Evolutionary conservation across 2,888 invertebrate genomes (phyloP).

Genomic region (Rhagium mordax): DNA sequence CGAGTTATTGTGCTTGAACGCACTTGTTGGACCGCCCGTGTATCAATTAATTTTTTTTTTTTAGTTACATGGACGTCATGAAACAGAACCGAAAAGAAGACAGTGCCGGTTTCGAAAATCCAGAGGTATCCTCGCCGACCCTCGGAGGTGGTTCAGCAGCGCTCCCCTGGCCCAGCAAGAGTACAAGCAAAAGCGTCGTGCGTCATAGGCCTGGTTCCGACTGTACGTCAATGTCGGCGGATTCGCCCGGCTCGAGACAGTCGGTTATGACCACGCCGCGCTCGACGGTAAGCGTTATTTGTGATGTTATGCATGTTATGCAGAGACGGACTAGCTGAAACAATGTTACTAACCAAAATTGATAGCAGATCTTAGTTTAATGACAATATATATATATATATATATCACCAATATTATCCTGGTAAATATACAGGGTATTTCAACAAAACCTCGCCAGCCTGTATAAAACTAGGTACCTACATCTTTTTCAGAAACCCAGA

Average conservation of each 20-base stretch:
- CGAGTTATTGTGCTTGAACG: no score
- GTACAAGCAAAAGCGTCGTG: constrained; percentile 61
- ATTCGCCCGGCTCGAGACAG: constrained; percentile 77
- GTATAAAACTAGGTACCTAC: no score
- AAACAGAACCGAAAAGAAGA: constrained; percentile 73
- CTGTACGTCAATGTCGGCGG: constrained; percentile 79
- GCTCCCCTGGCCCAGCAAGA: constrained; percentile 60
- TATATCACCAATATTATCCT: no score
- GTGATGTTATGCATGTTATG: neutral
- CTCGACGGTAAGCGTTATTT: constrained; percentile 39
- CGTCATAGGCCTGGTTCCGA: constrained; percentile 72
- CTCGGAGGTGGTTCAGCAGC: constrained; percentile 39
- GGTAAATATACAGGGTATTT: no score
- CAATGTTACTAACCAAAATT: neutral
- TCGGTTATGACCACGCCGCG: constrained; percentile 67
- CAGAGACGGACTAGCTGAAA: neutral
- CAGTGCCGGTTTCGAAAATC: constrained; percentile 34
- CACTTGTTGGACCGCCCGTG: no score
- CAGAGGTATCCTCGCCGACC: constrained; percentile 34
- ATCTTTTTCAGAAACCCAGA: constrained; percentile 65
- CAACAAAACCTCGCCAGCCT: no score
- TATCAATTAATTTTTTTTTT: no score
- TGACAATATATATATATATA: no score
- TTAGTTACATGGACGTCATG: constrained; percentile 81
- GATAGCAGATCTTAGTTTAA: no score